A percentile compares a stretch with the other conserved stretches of the same genome.
Conservation (phyloP, 2,113 vertebrate genomes). For the Tychaedon coryphoeus region DNA sequence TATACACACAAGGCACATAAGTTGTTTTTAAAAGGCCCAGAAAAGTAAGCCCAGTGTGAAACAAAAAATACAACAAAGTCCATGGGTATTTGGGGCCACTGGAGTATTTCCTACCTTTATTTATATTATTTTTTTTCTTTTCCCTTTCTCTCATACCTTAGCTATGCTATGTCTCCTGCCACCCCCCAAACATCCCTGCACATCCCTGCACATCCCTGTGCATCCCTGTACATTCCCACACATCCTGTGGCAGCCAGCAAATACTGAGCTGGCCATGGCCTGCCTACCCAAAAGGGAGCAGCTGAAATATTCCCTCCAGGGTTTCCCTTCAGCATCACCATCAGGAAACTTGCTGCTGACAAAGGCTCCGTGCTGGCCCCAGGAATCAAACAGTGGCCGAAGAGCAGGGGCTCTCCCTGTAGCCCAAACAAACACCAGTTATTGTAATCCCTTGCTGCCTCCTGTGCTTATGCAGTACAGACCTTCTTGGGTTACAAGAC, state of each 20-base stretch:
- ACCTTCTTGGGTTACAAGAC: constrained; percentile 76
- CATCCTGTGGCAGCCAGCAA: neutral
- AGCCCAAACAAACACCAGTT: constrained; percentile 69
- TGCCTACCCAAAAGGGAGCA: neutral
- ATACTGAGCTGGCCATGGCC: neutral
- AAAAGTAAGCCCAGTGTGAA: neutral
- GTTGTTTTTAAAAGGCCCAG: rapidly evolving
- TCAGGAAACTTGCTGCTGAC: constrained; percentile 51
- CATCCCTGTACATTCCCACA: neutral
- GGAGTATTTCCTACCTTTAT: neutral
- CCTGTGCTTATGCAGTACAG: constrained; percentile 68
- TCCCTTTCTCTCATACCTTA: neutral
- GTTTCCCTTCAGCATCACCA: neutral
- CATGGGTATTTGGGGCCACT: neutral
- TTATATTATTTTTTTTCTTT: neutral
- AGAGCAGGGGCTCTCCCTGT: constrained; percentile 41
- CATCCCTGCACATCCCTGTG: rapidly evolving
- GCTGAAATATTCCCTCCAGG: neutral
- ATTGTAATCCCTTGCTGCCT: constrained; percentile 72
- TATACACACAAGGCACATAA: rapidly evolving
- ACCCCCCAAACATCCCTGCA: rapidly evolving
- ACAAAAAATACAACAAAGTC: neutral
- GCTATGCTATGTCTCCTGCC: neutral
- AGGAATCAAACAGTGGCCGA: constrained; percentile 11
- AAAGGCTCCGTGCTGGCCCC: constrained; percentile 32